Conservation (phyloP, 2,113 vertebrate species). For the Sinocyclocheilus anophthalmus region DNA sequence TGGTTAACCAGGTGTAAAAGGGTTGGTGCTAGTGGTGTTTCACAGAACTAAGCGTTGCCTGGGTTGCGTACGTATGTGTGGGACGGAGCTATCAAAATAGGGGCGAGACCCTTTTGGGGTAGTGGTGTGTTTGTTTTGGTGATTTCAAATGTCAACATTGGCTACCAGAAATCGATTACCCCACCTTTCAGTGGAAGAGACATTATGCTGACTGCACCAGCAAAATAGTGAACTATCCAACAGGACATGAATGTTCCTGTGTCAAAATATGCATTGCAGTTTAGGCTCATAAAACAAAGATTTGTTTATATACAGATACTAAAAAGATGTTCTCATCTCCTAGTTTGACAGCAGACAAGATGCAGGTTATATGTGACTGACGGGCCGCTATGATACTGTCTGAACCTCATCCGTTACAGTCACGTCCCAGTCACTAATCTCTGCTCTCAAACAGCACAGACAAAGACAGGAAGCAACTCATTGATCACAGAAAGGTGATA, state of each 20-base stretch:
- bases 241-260: neutral
- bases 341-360: neutral
- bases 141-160: too few species aligned
- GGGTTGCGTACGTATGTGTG: too few species aligned
- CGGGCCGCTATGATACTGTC: neutral
- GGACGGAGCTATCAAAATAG: too few species aligned
- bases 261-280: neutral
- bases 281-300: neutral
- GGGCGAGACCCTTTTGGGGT: too few species aligned
- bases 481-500: neutral
- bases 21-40: too few species aligned
- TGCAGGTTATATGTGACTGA: neutral
- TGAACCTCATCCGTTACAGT: neutral
- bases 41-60: too few species aligned
- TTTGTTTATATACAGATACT: neutral
- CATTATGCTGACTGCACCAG: neutral
- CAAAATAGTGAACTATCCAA: neutral
- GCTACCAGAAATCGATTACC: too few species aligned
- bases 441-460: neutral
- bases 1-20: too few species aligned
- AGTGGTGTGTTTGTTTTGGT: too few species aligned
- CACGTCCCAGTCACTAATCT: neutral
- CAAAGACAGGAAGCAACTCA: slow-evolving; percentile 1
- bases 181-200: neutral
- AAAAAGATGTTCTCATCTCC: neutral